Conservation (phyloP, 2,797 vertebrate species). For the Bovichtus diacanthus region DNA sequence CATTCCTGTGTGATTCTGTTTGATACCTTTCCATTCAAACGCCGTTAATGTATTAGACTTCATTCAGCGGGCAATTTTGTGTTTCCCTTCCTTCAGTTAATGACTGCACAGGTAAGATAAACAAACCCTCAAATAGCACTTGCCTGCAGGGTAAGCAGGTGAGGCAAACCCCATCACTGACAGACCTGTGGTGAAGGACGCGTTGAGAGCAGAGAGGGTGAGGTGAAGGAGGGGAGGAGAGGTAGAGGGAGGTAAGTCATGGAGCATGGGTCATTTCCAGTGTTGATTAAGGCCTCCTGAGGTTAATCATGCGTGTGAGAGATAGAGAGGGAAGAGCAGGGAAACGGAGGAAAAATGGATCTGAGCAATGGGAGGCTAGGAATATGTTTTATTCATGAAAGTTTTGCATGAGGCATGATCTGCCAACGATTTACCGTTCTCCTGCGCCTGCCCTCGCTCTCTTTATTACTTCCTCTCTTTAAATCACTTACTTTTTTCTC, state of each 20-base stretch:
- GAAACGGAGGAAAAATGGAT: constrained; percentile 78
- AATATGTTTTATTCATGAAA: constrained; percentile 87
- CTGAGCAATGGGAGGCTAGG: constrained; percentile 74
- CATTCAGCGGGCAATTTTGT: not conserved
- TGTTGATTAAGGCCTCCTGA: constrained; percentile 85
- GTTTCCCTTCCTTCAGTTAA: constrained; percentile 30
- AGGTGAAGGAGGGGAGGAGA: constrained; percentile 61
- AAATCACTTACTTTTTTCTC: constrained; percentile 77
- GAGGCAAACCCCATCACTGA: constrained; percentile 38
- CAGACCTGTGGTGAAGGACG: constrained; percentile 35
- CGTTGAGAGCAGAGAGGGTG: constrained; percentile 54
- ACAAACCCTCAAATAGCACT: constrained; percentile 31
- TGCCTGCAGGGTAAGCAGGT: constrained; percentile 37
- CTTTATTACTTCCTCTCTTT: constrained; percentile 76
- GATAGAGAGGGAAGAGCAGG: constrained; percentile 74
- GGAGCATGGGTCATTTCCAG: constrained; percentile 85
- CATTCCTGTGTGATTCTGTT: not conserved
- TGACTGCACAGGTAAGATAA: constrained; percentile 46
- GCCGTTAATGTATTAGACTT: not conserved
- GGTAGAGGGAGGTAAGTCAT: constrained; percentile 65
- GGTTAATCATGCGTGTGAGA: constrained; percentile 82
- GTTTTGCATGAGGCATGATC: constrained; percentile 86
- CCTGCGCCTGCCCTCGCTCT: constrained; percentile 65
- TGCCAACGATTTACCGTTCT: constrained; percentile 80
- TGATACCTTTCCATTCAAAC: not conserved